A percentile compares a stretch with the other conserved stretches of the same genome.
Conservation (phyloP, 2,113 vertebrate species). For the Poeciliopsis occidentalis region DNA sequence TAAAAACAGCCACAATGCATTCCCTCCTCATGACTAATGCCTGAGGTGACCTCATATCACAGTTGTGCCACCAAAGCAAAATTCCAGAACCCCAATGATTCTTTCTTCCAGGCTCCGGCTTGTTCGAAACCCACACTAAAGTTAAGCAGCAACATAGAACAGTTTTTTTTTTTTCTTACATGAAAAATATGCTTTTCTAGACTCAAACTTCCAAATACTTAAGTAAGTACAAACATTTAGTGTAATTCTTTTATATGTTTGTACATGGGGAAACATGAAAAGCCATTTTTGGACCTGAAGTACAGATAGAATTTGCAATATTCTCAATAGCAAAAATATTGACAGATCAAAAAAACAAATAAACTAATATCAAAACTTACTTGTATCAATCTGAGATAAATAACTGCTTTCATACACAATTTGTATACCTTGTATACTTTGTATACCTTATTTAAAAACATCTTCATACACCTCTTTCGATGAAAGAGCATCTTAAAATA, state of each 20-base stretch:
- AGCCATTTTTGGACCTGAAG: too few relatives aligned
- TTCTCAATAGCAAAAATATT: too few relatives aligned
- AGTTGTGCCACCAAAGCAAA: slow-evolving; percentile 81
- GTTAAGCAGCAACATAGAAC: slow-evolving; percentile 21
- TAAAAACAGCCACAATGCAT: slow-evolving; percentile 84
- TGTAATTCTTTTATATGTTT: too few relatives aligned
- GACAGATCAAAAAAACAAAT: too few relatives aligned
- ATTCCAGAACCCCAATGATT: slow-evolving; percentile 75
- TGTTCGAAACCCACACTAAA: slow-evolving; percentile 29
- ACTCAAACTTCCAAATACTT: too few relatives aligned
- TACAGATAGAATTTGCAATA: too few relatives aligned
- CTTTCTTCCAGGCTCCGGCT: slow-evolving; percentile 76
- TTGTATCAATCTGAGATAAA: neutral
- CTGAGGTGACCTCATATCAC: slow-evolving; percentile 80
- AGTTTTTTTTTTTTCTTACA: neutral
- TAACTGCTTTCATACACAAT: neutral
- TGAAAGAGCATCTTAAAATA: neutral
- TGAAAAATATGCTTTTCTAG: neutral
- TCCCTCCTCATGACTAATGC: slow-evolving; percentile 80
- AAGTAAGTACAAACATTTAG: too few relatives aligned
- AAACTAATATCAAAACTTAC: neutral
- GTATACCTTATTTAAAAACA: neutral
- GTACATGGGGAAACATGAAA: too few relatives aligned
- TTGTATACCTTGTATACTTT: neutral
- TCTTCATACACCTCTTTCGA: neutral